Evolutionary conservation across 2,888 invertebrate genomes (phyloP), one percentile per base, ranked within the genome.

Genomic region (Mesorhabditis sp.): DNA sequence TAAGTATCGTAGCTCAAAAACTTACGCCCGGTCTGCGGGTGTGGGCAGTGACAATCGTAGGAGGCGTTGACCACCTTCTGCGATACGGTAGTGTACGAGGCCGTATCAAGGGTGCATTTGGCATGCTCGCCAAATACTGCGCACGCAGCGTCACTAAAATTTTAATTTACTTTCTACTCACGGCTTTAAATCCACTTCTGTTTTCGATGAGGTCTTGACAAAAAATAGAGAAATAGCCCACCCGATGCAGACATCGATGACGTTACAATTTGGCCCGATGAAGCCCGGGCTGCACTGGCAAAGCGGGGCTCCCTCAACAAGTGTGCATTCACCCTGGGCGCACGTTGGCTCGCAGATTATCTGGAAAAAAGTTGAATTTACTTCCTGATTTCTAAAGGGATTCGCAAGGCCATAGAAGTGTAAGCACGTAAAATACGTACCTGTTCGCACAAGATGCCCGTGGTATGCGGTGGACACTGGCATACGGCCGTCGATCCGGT

Each of bases 261-360:
- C 76, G 68, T 84, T 84, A 73, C 83, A 83, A 71, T 83, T 84
- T 69, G 74, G 71, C 42, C 83, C 83, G 63, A 80, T 77, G 74
- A 83, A 83, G 61, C 83, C 83, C 67, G 80, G 77, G 42, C 77
- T 72, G 67, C 83, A 83, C 64, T 75, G 58, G 67, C 78, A 78
- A 15, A 76, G 62, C 5, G 74, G 70, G 0, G 63, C 61, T 2
- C 65, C 63, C 45, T 45, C 62, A 13, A 42, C 44, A 28, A 62
- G 50, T 50, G 65, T 68, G 45, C 63, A 7, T 15, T 62, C 63
- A 7, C 63, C 63, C 63, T 62, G 13, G 28, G 63, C 63, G 13
- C 10, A 62, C n/a, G 58, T 13, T n/a, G 76, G 76, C 42, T 72
- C 72, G 62, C 80, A 80, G 6, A 45, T 67, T 10, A 75, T 66